phyloP scores from a whole-genome alignment of 2,888 invertebrate genomes.

The Lasioglossum lativentre region DNA sequence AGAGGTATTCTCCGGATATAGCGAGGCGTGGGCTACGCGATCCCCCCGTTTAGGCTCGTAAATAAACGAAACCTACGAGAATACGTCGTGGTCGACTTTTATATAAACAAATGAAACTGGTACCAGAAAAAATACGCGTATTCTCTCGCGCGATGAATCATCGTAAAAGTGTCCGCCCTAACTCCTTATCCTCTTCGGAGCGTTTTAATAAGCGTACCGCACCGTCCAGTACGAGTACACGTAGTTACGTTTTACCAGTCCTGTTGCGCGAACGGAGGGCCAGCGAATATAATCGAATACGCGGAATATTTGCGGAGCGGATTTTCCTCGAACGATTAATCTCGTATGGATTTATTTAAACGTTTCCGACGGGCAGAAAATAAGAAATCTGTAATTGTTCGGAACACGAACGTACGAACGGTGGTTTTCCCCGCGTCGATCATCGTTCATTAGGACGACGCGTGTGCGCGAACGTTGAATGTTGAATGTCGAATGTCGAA shows the following conservation, averaged over 20 bases:
- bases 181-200: conserved; percentile 11
- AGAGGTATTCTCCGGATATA: conserved; percentile 54
- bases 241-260: background rate
- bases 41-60: conserved; percentile 54
- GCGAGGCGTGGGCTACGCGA: conserved; percentile 69
- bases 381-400: background rate
- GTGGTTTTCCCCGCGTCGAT: background rate
- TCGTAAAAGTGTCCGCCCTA: conserved; percentile 56
- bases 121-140: conserved; percentile 29
- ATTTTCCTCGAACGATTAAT: conserved; percentile 5
- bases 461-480: background rate
- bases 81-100: conserved; percentile 54
- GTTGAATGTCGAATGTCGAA: no score
- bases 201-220: conserved; percentile 24
- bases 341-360: background rate
- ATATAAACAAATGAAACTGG: conserved; percentile 58
- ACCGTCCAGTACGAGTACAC: background rate
- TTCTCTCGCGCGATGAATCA: conserved; percentile 54
- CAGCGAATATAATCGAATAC: background rate
- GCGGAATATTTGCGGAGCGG: background rate
- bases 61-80: conserved; percentile 72
- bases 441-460: background rate
- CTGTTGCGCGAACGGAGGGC: background rate
- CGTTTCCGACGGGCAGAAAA: conserved; percentile 1
- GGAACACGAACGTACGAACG: background rate